Evolutionary conservation across 2,888 invertebrate genomes (phyloP), one percentile per base, ranked within the genome.

Genomic region (Morpho achilles): DNA sequence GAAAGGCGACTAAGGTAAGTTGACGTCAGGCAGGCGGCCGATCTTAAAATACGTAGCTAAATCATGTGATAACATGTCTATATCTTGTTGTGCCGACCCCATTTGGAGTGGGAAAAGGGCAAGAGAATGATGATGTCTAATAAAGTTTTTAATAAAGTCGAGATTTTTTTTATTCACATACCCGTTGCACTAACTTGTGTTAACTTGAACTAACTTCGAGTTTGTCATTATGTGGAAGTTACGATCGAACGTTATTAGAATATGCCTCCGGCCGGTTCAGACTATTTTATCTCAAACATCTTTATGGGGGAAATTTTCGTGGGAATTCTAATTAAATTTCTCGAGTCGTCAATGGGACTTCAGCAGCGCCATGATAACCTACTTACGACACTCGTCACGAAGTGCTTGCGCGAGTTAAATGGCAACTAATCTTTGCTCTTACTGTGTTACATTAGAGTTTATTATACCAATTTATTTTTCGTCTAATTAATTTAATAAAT

Each of bases 281-380:
- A 73, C 71, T 76, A 77, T 80, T 81, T 82, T 84, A 83, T 82
- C 80, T 71, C 66, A 66, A 74, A 73, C 77, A 82, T 85, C 81
- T 84, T 82, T 84, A 84, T 81, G 76, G 75, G 66, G 68, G 71
- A 75, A 79, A 80, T 79, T 82, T 84, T 76, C 75, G 76, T 68
- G 71, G 74, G 79, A 79, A 80, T 78, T 82, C 77, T 84, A 86
- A 86, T 86, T 84, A 86, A 85, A 86, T 84, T 82, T 80, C 82
- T 80, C 70, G 75, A 75, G 77, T 70, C 70, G 69, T 59, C 69
- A 80, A 54, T 66, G 61, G 59, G 61, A 59, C 61, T 64, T 58
- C 48, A 54, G 53, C 54, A 23, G 41, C 50, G 53, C 58, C 61
- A 60, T 62, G 58, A 60, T 59, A 64, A 60, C 64, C 64, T 58